Base-by-base conservation (phyloP, 2,888 invertebrate genomes). In the Lithophane socia region DNA sequence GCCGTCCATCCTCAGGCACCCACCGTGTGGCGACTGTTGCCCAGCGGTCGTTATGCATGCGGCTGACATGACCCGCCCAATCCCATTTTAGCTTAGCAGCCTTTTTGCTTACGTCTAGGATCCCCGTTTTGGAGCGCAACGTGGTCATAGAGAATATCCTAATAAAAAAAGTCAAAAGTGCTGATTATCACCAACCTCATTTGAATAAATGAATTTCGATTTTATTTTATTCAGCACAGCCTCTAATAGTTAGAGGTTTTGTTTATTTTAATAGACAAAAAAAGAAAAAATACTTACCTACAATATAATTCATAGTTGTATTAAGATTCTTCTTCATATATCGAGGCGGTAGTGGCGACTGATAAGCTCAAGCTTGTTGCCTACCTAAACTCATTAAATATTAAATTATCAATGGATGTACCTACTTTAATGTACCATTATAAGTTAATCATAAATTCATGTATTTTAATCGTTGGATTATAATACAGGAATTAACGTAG, bases 371-470 rank as follows among this genome's bases (percentile, higher is more conserved):
- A 67, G 10, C 16, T 44, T 44, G 24, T 9, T 47, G 47, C 47
- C 21, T 29, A 21, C 44, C 47, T 29, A 8, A 71, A 18, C 21
- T 70, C 9, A 67, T 67, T 68, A 47, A 29, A 67, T 29, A 67
- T 21, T 13, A 47, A 47, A 67, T 67, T 47, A 68, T 37, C 29
- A 49, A 8, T 68, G 3, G 21, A n/a, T 71, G 69, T 71, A 47
- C 37, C 37, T 37, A 37, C 4, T 29, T 70, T 29, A 68, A 71
- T 71, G 12, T n/a, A 68, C n/a, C 49, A 18, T 69, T 12, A 67
- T 66, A 71, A 49, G n/a, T 68, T 69, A 68, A 71, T 69, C 37
- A 71, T 12, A 37, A 29, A 37, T 69, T 69, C n/a, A 7, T 71
- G 69, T 69, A 37, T 16, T 18, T 37, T 47, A 68, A 16, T n/a